Evolutionary conservation across 2,888 invertebrate genomes (phyloP), one percentile per base, ranked within the genome.

Genomic region (Hypomecis atomaria): DNA sequence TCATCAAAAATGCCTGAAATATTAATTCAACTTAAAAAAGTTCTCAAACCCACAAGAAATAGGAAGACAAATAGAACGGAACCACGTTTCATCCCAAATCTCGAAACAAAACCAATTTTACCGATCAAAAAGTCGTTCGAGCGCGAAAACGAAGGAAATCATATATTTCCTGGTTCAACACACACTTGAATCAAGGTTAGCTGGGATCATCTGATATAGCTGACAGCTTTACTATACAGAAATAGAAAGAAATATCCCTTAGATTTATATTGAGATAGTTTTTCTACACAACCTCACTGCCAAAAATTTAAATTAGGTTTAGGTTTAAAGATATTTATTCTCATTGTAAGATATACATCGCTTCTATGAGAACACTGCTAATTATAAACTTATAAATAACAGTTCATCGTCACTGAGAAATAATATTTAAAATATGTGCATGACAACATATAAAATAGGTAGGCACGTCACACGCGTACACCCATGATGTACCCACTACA

Each of bases 101-200:
- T 55, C 37, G 49, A 61, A 62, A 56, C 44, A 50, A 61, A 36
- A 54, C 36, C 5, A 54, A 44, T 54, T 34, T 6, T 10, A 33
- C 40, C 37, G 42, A 53, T 42, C n/a, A 37, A 43, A 42, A 54
- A 43, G 5, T 8, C 36, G 6, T 1, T 43, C 44, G 13, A 34
- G 44, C 8, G n/a, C 6, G 38, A 62, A 50, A 62, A 44, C 44
- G 13, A 34, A 52, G 45, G 23, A 52, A 57, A 52, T 40, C 42
- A 52, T 57, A 57, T 56, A 61, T 57, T 57, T 36, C 38, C 45
- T 50, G 57, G 56, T 52, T 38, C 52, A 62, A 47, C 45, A 62
- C 44, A 62, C 47, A 38, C 44, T 13, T 34, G 48, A 47, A 23
- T 43, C 36, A 49, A 54, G 54, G 42, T 48, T 36, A 50, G 5